These are phyloP conservation scores for Oreotrochilus melanogaster DNA, from an alignment of 2,113 vertebrate genomes.

Conservation along the genomic window DNA sequence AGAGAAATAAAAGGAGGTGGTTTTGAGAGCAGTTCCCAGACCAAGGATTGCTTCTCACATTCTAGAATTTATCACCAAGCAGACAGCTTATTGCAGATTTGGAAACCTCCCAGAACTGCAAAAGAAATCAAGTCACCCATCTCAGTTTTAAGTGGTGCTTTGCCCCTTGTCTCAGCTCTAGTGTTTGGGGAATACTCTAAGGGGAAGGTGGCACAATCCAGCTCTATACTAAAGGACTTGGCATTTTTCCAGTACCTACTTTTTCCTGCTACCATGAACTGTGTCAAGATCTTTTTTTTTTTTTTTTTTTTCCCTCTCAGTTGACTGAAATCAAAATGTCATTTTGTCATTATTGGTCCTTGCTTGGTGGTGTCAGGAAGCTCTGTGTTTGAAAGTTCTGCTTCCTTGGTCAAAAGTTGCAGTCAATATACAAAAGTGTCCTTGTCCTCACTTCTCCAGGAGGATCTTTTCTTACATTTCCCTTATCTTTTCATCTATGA, in stretches of 20 bases:
- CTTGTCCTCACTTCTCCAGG: not conserved
- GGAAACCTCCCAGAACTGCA: constrained; percentile 34
- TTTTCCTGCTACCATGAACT: not conserved
- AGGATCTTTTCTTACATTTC: not conserved
- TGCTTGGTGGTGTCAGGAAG: not conserved
- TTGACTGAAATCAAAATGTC: constrained; percentile 39
- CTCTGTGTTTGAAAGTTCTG: not conserved
- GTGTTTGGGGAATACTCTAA: not conserved
- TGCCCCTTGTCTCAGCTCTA: constrained; percentile 16
- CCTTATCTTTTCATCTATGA: not conserved
- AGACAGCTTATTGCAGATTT: constrained; percentile 31
- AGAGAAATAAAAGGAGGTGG: not conserved
- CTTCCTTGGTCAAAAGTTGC: not conserved
- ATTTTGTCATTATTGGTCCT: constrained; percentile 49
- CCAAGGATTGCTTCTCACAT: not conserved
- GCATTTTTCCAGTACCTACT: not conserved
- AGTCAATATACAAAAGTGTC: not conserved
- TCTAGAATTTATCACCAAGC: constrained; percentile 8
- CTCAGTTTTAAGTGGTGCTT: not conserved
- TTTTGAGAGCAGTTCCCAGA: not conserved
- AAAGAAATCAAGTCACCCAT: constrained; percentile 16
- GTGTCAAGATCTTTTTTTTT: not conserved
- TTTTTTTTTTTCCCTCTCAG: not conserved
- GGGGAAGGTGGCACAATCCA: not conserved
- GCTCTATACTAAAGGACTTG: constrained; percentile 41